phyloP scores from a whole-genome alignment of 2,797 vertebrate genomes.

The Carduelis carduelis region DNA sequence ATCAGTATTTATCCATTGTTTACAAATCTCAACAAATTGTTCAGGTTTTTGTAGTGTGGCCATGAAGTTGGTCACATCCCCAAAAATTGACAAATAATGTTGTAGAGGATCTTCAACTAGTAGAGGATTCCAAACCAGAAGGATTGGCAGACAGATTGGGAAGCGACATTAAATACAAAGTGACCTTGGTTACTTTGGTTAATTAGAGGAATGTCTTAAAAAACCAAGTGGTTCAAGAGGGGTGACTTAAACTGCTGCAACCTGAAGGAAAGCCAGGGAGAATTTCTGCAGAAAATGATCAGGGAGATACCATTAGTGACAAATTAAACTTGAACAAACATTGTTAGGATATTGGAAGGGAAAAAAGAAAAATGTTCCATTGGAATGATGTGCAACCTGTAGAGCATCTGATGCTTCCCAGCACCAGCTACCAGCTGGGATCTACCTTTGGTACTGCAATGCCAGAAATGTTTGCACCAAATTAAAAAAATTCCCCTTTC shows the following conservation, averaged over 20 bases:
- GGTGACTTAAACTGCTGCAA: neutral
- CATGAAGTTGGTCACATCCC: neutral
- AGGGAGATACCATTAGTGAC: neutral
- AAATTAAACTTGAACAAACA: neutral
- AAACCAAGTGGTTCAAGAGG: neutral
- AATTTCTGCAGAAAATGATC: neutral
- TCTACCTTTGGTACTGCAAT: neutral
- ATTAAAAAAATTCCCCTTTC: neutral
- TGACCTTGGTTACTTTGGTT: neutral
- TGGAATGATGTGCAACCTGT: neutral
- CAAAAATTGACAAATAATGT: neutral
- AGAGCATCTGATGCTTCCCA: neutral
- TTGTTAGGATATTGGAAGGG: neutral
- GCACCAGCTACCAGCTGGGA: neutral
- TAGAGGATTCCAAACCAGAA: neutral
- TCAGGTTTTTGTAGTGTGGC: neutral
- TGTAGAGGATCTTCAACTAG: neutral
- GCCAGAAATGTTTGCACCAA: neutral
- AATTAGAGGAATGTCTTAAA: neutral
- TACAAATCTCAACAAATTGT: neutral
- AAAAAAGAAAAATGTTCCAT: neutral
- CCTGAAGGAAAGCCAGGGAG: neutral
- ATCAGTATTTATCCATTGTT: neutral
- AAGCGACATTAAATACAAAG: neutral
- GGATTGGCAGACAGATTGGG: neutral